A percentile compares a stretch with the other conserved stretches of the same genome.
These are phyloP conservation scores for Spinus pinus DNA, from an alignment of 2,797 vertebrate species.

Conservation along the genomic window DNA sequence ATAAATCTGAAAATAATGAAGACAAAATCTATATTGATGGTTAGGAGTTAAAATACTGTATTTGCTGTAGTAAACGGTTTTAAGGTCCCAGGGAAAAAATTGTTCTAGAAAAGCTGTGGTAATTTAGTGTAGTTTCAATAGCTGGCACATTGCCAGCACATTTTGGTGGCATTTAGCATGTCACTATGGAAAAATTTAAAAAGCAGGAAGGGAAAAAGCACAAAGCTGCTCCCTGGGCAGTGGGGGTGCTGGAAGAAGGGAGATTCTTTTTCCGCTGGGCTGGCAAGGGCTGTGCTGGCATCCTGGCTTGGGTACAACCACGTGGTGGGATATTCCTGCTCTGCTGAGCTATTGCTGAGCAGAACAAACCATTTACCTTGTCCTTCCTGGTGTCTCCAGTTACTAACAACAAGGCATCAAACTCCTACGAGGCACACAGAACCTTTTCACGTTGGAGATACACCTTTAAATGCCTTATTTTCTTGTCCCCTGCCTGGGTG, in stretches of 20 bases:
- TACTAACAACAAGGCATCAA: background rate
- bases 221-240: background rate
- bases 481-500: background rate
- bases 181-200: background rate
- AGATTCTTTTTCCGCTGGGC: fast-evolving
- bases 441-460: background rate
- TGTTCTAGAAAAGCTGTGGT: background rate
- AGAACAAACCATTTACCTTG: background rate
- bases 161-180: constrained; percentile 27
- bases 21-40: constrained; percentile 59
- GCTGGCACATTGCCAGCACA: background rate
- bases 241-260: background rate
- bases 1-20: constrained; percentile 70
- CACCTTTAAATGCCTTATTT: background rate
- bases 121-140: constrained; percentile 27
- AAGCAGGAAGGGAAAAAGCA: background rate
- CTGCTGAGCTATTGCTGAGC: background rate
- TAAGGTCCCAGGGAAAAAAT: constrained; percentile 27
- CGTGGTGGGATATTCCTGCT: background rate
- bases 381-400: background rate
- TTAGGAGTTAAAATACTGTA: constrained; percentile 46
- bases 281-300: background rate
- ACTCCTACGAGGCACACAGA: background rate
- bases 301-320: fast-evolving
- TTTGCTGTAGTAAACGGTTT: constrained; percentile 28